Conservation (phyloP, 2,888 invertebrate genomes). For the Dasysyrphus albostriatus region DNA sequence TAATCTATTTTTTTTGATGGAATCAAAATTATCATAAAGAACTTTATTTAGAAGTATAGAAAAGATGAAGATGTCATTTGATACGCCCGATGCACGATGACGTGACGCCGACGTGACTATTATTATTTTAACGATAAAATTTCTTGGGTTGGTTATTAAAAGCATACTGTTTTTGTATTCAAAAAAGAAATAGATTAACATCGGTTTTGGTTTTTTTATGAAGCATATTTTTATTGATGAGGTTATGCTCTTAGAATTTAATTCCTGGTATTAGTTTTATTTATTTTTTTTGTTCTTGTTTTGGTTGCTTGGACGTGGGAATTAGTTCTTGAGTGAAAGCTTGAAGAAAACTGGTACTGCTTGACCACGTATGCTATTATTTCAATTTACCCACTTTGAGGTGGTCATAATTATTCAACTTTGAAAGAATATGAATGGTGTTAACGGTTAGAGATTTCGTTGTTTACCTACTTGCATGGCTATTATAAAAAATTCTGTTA, state of each 20-base stretch:
- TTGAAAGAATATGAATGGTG: neutral
- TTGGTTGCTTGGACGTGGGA: neutral
- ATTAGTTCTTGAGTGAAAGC: neutral
- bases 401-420: neutral
- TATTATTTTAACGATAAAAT: neutral
- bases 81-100: neutral
- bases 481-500: too few relatives aligned
- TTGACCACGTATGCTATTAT: neutral
- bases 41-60: neutral
- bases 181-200: conserved; percentile 22
- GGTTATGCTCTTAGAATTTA: conserved; percentile 16
- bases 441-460: too few relatives aligned
- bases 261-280: neutral
- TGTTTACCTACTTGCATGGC: too few relatives aligned
- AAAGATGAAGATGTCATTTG: conserved; percentile 14
- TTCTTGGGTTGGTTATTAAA: neutral
- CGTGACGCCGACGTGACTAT: neutral
- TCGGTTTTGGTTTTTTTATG: conserved; percentile 16
- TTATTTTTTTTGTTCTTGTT: neutral
- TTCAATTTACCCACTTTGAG: neutral
- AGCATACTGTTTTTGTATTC: conserved; percentile 22
- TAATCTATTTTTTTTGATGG: neutral
- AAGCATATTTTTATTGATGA: conserved; percentile 25
- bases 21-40: neutral
- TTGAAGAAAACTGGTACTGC: neutral